Conservation (phyloP, 2,113 vertebrate genomes). For the Gopherus evgoodei region DNA sequence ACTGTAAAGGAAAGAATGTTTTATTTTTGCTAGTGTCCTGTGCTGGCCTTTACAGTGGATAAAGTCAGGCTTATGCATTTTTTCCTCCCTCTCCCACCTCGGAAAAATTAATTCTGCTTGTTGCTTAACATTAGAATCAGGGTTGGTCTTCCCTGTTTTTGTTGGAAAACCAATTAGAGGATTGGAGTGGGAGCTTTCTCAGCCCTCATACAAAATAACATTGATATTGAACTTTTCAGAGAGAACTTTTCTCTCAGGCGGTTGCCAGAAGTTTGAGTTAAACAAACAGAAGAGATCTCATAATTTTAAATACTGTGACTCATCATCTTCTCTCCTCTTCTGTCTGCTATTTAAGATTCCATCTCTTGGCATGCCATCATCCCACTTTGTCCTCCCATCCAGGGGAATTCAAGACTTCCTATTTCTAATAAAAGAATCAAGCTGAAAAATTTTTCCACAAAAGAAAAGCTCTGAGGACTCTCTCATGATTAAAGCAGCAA, state of each 20-base stretch:
- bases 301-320: not conserved
- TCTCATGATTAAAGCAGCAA: constrained; percentile 1
- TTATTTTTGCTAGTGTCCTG: not conserved
- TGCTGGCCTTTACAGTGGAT: not conserved
- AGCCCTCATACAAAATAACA: not conserved
- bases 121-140: constrained; percentile 14
- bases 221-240: constrained; percentile 10
- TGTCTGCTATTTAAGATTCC: not conserved
- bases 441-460: constrained; percentile 1
- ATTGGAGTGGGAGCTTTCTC: not conserved
- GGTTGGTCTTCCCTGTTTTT: not conserved
- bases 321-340: not conserved
- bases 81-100: not conserved
- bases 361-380: not conserved
- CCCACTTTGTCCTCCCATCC: not conserved
- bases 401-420: not conserved
- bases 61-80: not conserved
- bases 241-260: not conserved
- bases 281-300: not conserved
- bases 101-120: not conserved
- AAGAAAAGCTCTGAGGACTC: not conserved
- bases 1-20: not conserved
- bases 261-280: not conserved
- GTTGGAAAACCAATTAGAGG: not conserved
- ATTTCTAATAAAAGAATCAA: not conserved